Base-by-base conservation (phyloP, 2,797 vertebrate species). In the Chloroceryle inda region DNA sequence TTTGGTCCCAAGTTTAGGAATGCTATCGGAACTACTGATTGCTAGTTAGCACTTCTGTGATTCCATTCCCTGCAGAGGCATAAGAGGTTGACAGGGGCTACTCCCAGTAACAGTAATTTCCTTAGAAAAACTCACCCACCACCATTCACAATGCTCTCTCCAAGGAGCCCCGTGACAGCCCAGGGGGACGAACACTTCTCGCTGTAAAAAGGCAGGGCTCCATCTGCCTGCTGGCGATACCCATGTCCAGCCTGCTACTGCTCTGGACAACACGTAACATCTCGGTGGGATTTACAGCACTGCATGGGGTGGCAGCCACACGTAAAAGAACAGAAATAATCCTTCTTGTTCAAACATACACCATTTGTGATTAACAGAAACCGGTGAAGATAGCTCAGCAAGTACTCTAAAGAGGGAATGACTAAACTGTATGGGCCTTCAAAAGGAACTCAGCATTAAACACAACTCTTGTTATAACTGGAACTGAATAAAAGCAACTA, bases 91-190 rank as follows among this genome's bases (percentile, higher is more conserved):
- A 37, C 21, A 52, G 40, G 33, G 71, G 7, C 12, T 10, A 3
- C 33, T 71, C 11, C 14, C 53, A 42, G 55, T 3, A 31, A 47
- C 40, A 6, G 0, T 3, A 26, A 42, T n/a, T n/a, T 24, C 44
- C 38, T 27, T 16, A 33, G 42, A 49, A 69, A n/a, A 64, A 31
- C 2, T 1, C 5, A 1, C 11, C 4, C 31, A 4, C 3, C 3
- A 1, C 14, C 9, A 7, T 0, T 10, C 22, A 13, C 20, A 33
- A 0, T 6, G 4, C 38, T 10, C 12, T 8, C 10, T 20, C 45
- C 22, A 47, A 47, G 21, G 12, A 47, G 21, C 45, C 45, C 45
- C 22, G 45, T 47, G 45, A 47, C 45, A 47, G 45, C 21, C 21
- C 21, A 17, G 3, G 11, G 31, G 55, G 38, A 40, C 26, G 35